phyloP scores from a whole-genome alignment of 1,140 invertebrate genomes.

The Bilobella aurantiaca region DNA sequence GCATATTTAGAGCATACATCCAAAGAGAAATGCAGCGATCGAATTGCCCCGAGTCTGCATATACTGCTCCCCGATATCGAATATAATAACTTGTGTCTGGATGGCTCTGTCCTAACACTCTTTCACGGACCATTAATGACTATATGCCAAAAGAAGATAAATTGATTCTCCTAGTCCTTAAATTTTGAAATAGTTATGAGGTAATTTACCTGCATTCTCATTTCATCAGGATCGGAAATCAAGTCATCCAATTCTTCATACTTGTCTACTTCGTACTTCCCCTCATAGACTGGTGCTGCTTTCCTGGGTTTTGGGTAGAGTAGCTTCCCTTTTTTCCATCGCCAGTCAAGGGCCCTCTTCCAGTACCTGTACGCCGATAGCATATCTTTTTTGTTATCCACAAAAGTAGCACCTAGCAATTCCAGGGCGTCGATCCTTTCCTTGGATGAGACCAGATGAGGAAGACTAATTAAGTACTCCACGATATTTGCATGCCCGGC shows the following conservation, averaged over 20 bases:
- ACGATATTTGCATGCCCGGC: conserved; percentile 81
- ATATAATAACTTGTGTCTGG: conserved; percentile 95
- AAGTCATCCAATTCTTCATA: conserved; percentile 71
- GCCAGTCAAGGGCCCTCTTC: conserved; percentile 76
- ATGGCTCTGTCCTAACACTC: conserved; percentile 84
- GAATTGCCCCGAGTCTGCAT: conserved; percentile 88
- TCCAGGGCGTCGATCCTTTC: conserved; percentile 85
- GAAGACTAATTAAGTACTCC: conserved; percentile 69
- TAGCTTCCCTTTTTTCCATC: conserved; percentile 52
- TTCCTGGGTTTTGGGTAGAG: conserved; percentile 57
- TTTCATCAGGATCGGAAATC: conserved; percentile 82
- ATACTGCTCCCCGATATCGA: conserved; percentile 81
- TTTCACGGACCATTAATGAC: conserved; percentile 79
- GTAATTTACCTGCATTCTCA: conserved; percentile 69
- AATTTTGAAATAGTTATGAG: not conserved
- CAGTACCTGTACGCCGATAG: conserved; percentile 74
- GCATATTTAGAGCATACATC: conserved; percentile 95
- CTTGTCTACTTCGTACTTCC: conserved; percentile 66
- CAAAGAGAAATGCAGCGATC: conserved; percentile 81
- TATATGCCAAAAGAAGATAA: conserved; percentile 11
- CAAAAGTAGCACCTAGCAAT: conserved; percentile 86
- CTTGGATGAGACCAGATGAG: conserved; percentile 56
- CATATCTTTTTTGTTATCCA: conserved; percentile 93
- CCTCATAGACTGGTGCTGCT: conserved; percentile 69
- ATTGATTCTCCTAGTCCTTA: not conserved